These are phyloP conservation scores for Pimephales promelas DNA, from an alignment of 2,113 vertebrate genomes.

Conservation along the genomic window DNA sequence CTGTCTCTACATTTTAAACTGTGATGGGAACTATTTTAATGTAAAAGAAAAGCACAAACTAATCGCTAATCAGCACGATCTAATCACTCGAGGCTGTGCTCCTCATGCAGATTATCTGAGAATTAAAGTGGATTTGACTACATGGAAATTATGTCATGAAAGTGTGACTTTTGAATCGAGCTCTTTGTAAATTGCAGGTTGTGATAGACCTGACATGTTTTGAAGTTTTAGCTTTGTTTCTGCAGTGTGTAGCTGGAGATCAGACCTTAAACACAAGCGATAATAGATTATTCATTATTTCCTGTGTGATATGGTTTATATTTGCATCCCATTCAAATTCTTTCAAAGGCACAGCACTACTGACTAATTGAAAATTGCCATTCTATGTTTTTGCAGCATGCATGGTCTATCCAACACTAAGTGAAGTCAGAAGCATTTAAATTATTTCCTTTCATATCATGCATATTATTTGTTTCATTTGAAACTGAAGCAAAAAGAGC, in stretches of 20 bases:
- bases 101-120: constrained; percentile 32
- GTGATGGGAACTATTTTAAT: neutral
- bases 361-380: neutral
- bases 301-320: neutral
- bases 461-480: neutral
- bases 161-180: neutral
- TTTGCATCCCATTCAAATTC: constrained; percentile 12
- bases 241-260: neutral
- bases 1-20: neutral
- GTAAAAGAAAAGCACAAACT: constrained; percentile 7
- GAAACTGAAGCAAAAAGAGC: neutral
- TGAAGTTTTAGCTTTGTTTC: neutral
- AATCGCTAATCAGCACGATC: constrained; percentile 45
- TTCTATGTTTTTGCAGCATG: neutral
- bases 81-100: constrained; percentile 26
- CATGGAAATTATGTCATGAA: neutral
- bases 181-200: neutral
- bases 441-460: neutral
- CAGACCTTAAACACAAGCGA: neutral
- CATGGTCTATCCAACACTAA: neutral
- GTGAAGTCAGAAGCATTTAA: constrained; percentile 6
- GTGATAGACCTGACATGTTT: neutral
- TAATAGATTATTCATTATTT: constrained; percentile 8
- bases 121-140: constrained; percentile 19
- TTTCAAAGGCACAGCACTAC: constrained; percentile 11